A percentile compares a stretch with the other conserved stretches of the same genome.
phyloP scores from a whole-genome alignment of 1,140 invertebrate genomes.

The Solen grandis region DNA sequence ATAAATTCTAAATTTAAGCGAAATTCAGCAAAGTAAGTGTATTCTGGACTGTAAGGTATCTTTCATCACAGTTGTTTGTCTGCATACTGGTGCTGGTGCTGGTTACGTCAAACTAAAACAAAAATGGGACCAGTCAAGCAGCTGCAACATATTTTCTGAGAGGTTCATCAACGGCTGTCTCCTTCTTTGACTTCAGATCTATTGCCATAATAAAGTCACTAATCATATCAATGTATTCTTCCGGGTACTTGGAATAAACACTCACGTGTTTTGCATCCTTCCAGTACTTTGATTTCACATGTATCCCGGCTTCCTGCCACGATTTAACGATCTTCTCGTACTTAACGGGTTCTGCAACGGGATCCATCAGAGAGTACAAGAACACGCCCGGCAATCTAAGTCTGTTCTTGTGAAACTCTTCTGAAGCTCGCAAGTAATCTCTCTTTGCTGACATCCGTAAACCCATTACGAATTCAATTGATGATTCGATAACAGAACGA shows the following conservation, averaged over 20 bases:
- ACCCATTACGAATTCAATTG: constrained; percentile 79
- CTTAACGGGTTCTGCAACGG: constrained; percentile 86
- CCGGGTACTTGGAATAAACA: constrained; percentile 89
- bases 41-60: too few species aligned
- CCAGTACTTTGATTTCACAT: constrained; percentile 90
- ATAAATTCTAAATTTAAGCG: too few species aligned
- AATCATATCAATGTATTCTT: too few species aligned
- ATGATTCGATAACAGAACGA: constrained; percentile 85
- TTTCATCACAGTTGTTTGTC: too few species aligned
- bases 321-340: constrained; percentile 86
- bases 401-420: constrained; percentile 89
- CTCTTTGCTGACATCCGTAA: constrained; percentile 85
- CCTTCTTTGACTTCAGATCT: too few species aligned
- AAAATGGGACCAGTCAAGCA: too few species aligned
- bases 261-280: constrained; percentile 91
- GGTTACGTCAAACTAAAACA: too few species aligned
- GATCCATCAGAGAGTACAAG: constrained; percentile 90
- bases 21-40: too few species aligned
- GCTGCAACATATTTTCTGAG: too few species aligned
- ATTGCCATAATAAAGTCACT: too few species aligned
- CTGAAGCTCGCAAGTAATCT: constrained; percentile 90
- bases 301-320: constrained; percentile 82
- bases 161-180: too few species aligned
- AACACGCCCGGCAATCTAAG: constrained; percentile 89
- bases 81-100: too few species aligned